Conservation (phyloP, 2,888 invertebrate genomes). For the Agrochola macilenta region DNA sequence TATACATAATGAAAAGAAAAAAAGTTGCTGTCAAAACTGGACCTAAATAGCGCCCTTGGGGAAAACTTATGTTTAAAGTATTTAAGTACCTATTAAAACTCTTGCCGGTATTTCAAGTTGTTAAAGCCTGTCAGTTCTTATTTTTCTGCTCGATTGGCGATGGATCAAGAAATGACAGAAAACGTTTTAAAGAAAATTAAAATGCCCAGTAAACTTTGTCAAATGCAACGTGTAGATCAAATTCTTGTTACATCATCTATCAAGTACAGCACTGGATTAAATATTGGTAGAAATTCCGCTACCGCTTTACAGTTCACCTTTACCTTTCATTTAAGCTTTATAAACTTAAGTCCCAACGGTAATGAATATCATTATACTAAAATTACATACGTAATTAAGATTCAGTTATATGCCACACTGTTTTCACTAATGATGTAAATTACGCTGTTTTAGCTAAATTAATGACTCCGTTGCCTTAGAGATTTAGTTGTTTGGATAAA, state of each 20-base stretch:
- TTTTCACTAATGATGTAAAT: conserved; percentile 47
- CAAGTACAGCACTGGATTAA: background rate
- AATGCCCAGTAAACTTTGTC: conserved; percentile 18
- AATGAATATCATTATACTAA: conserved; percentile 50
- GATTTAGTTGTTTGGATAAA: conserved; percentile 26
- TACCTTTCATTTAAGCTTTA: conserved; percentile 29
- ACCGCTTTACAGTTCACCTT: conserved; percentile 12
- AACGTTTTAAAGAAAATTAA: conserved; percentile 1
- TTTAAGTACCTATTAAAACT: conserved; percentile 12
- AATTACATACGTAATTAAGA: conserved; percentile 57
- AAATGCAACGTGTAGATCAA: conserved; percentile 27
- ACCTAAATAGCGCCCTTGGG: conserved; percentile 31
- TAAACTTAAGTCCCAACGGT: conserved; percentile 40
- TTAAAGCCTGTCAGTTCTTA: conserved; percentile 23
- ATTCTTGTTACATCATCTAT: background rate
- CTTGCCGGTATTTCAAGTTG: conserved; percentile 12
- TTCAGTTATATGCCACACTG: conserved; percentile 44
- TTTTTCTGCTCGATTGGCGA: background rate
- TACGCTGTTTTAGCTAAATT: conserved; percentile 45
- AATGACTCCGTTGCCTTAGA: conserved; percentile 24
- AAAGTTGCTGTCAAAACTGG: background rate
- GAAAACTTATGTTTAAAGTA: background rate
- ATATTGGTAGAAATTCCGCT: conserved; percentile 1
- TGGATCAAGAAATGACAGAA: conserved; percentile 4
- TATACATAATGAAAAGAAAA: background rate